phyloP scores from a whole-genome alignment of 2,797 vertebrate species.

The Menidia menidia region DNA sequence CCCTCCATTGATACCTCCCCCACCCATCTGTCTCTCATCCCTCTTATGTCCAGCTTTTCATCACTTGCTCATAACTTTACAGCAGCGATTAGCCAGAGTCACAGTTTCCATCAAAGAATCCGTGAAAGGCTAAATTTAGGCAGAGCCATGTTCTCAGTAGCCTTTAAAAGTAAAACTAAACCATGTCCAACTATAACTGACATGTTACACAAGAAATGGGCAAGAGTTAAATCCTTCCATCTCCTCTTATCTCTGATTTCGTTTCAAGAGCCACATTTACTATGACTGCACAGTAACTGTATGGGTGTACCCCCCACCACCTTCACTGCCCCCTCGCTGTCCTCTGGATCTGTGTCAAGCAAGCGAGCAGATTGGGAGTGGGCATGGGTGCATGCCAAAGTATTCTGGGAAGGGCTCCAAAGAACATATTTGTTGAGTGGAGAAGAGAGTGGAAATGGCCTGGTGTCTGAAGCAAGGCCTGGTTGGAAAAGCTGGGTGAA shows the following conservation, averaged over 20 bases:
- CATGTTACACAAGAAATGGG: constrained; percentile 49
- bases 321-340: constrained; percentile 72
- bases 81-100: constrained; percentile 61
- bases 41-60: constrained; percentile 67
- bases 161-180: constrained; percentile 56
- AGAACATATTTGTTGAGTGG: constrained; percentile 87
- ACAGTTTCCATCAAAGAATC: constrained; percentile 73
- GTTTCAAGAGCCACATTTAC: constrained; percentile 30
- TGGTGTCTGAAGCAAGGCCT: constrained; percentile 74
- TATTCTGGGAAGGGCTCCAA: constrained; percentile 87
- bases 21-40: constrained; percentile 62
- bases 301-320: constrained; percentile 60
- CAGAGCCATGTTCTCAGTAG: constrained; percentile 43
- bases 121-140: constrained; percentile 70
- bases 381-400: constrained; percentile 79
- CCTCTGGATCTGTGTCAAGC: constrained; percentile 80
- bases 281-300: constrained; percentile 54
- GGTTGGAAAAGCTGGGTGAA: constrained; percentile 75
- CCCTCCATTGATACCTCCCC: constrained; percentile 23
- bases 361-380: constrained; percentile 77
- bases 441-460: constrained; percentile 82
- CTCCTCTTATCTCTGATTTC: constrained; percentile 18
- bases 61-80: constrained; percentile 75
- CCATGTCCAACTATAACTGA: constrained; percentile 62
- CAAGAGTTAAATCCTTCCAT: constrained; percentile 27